phyloP scores from a whole-genome alignment of 2,113 vertebrate genomes.

The Tetraodon nigroviridis region DNA sequence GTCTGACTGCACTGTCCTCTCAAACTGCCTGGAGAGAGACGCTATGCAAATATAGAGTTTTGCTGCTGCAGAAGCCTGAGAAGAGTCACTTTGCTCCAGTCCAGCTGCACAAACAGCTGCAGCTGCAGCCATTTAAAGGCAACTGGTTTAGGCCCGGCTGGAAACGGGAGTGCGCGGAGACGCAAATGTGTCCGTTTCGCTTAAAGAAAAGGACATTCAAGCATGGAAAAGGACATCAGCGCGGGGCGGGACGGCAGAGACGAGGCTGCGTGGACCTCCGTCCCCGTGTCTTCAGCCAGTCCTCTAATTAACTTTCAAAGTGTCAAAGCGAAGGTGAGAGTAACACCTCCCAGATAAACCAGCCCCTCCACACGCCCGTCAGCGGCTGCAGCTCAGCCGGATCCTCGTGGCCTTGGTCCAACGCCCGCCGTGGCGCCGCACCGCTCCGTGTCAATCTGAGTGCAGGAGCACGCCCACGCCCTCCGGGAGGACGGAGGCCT shows the following conservation, averaged over 20 bases:
- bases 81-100: no score
- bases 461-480: slow-evolving; percentile 38
- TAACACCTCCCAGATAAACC: slow-evolving; percentile 50
- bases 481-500: slow-evolving; percentile 35
- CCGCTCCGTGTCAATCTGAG: slow-evolving; percentile 26
- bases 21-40: not conserved
- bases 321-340: slow-evolving; percentile 44
- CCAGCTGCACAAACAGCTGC: not conserved
- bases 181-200: slow-evolving; percentile 31
- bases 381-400: slow-evolving; percentile 43
- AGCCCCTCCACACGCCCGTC: slow-evolving; percentile 61
- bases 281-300: slow-evolving; percentile 55
- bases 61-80: not conserved
- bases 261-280: not conserved
- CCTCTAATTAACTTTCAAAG: slow-evolving; percentile 61
- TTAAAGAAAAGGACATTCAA: slow-evolving; percentile 48
- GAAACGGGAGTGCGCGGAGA: not conserved
- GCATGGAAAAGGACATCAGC: slow-evolving; percentile 39
- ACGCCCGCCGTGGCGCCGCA: slow-evolving; percentile 19
- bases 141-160: no score
- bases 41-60: not conserved
- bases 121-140: no score
- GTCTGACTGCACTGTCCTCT: no score
- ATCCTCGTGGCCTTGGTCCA: slow-evolving; percentile 56
- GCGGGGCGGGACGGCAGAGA: slow-evolving; percentile 6